A percentile compares a stretch with the other conserved stretches of the same genome.
Conservation (phyloP, 2,888 invertebrate species). For the Caenorhabditis sp. region DNA sequence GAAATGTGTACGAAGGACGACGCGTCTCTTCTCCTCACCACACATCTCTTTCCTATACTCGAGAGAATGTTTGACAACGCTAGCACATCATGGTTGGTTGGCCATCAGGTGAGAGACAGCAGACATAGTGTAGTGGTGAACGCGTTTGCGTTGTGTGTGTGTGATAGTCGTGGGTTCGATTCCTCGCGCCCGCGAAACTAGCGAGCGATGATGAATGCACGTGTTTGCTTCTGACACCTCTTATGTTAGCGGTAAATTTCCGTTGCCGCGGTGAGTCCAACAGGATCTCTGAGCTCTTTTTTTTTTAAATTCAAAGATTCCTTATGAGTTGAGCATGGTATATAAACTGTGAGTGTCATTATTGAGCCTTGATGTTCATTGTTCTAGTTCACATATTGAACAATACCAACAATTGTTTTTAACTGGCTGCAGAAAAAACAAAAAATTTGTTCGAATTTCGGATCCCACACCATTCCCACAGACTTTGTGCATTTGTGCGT, state of each 20-base stretch:
- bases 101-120: conserved; percentile 39
- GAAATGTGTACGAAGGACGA: conserved; percentile 32
- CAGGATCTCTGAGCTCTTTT: conserved; percentile 46
- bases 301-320: not conserved
- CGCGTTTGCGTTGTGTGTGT: not conserved
- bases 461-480: too few species aligned
- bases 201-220: conserved; percentile 46
- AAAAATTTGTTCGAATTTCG: too few species aligned
- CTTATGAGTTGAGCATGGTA: too few species aligned
- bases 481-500: too few species aligned
- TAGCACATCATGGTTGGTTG: conserved; percentile 45
- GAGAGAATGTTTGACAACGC: conserved; percentile 25
- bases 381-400: too few species aligned
- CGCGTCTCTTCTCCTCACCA: conserved; percentile 14
- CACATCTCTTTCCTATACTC: conserved; percentile 31
- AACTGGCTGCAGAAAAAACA: too few species aligned
- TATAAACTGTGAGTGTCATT: too few species aligned
- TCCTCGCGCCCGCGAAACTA: conserved; percentile 12
- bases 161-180: conserved; percentile 4
- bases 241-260: conserved; percentile 50
- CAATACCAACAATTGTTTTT: too few species aligned
- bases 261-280: conserved; percentile 42
- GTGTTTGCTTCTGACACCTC: conserved; percentile 44
- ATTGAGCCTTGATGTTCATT: too few species aligned
- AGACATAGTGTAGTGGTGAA: conserved; percentile 33